Evolutionary conservation across 2,113 vertebrate species (phyloP), one percentile per base, ranked within the genome.

Genomic region (Notothenia rossii): DNA sequence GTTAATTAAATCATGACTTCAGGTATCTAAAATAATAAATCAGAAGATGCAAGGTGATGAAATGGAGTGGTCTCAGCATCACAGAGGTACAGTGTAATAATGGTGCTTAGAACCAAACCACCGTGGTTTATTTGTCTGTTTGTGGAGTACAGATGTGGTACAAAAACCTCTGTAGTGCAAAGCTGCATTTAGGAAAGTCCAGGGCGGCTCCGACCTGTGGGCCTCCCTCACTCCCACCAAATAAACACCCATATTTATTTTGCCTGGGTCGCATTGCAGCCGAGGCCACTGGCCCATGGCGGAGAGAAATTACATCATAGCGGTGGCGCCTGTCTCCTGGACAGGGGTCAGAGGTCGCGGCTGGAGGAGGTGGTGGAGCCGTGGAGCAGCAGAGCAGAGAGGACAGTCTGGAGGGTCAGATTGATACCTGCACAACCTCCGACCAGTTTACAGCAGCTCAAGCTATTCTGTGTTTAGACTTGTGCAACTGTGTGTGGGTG

Each of bases 371-470:
- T 48, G 22, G 81, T 12, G 69, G 62, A 85, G 83, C 75, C 55
- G 45, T 0, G 6, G 64, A 82, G 87, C 88, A 90, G 83, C 87
- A 40, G 77, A 89, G 88, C 89, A 29, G 72, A 54, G 22, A 82
- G 86, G 86, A 91, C 91, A 90, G 89, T 91, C 86, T 81, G 83
- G 83, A 82, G 83, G 87, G 90, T 91, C 83, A 89, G 76, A 80
- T 18, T 87, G 86, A 73, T 54, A 65, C 71, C 69, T 48, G 56
- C 56, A 54, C 61, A 62, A 70, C 64, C 40, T 55, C 53, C 76
- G 63, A 72, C 61, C 75, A 54, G 55, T 73, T 88, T 84, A 49
- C 61, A 81, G 75, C 74, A 58, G 62, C 74, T 75, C 3, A 7
- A 33, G 65, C 54, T 83, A 65, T 67, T 78, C 79, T 82, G 13